A percentile compares a stretch with the other conserved stretches of the same genome.
Evolutionary conservation across 1,140 invertebrate genomes (phyloP).

Genomic region (Eriocheir sinensis): DNA sequence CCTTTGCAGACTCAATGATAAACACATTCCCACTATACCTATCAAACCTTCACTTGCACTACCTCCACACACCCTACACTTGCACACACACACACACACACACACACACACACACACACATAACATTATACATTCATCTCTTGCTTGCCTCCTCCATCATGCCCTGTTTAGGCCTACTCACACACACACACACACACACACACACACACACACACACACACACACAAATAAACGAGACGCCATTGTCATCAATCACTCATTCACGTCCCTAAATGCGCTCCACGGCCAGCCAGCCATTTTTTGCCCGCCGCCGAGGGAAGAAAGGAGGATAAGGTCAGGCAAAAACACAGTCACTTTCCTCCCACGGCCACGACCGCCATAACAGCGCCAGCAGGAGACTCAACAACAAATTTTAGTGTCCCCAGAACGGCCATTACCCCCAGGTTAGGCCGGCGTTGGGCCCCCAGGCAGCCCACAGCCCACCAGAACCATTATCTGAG

Average conservation of each 20-base stretch:
- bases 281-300: not conserved
- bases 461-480: not conserved
- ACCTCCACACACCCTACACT: too few relatives aligned
- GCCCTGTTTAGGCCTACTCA: conserved; percentile 20
- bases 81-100: too few relatives aligned
- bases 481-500: conserved; percentile 5
- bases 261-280: not conserved
- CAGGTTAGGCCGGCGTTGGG: not conserved
- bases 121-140: not conserved
- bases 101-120: not conserved
- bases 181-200: too few relatives aligned
- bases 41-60: too few relatives aligned
- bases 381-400: not conserved
- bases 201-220: too few relatives aligned
- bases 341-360: conserved; percentile 11
- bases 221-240: not conserved
- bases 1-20: too few relatives aligned
- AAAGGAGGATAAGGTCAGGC: not conserved
- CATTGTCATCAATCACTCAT: conserved; percentile 24
- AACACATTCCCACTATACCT: too few relatives aligned
- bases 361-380: not conserved
- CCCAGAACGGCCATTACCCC: not conserved
- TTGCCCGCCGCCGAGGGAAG: not conserved
- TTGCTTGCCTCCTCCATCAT: not conserved
- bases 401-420: conserved; percentile 13